A percentile compares a stretch with the other conserved stretches of the same genome.
These are phyloP conservation scores for Melanotaenia trifasciata DNA, from an alignment of 2,797 vertebrate species.

Conservation along the genomic window DNA sequence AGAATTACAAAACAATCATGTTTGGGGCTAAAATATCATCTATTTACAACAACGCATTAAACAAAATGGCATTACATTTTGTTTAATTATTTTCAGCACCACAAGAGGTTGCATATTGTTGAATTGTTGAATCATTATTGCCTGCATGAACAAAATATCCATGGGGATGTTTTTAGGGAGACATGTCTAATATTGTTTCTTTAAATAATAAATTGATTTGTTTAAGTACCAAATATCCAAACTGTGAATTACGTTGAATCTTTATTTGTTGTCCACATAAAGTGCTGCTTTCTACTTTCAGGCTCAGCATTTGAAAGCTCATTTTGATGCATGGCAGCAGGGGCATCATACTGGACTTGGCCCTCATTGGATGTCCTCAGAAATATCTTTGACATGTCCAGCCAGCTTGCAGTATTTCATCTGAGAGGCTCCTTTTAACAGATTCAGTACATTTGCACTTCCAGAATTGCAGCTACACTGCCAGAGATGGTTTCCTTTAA, in stretches of 20 bases:
- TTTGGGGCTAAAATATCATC: not conserved
- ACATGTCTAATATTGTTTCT: too few relatives aligned
- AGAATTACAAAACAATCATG: not conserved
- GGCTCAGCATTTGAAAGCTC: conserved; percentile 11
- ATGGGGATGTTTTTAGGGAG: not conserved
- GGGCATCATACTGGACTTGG: not conserved
- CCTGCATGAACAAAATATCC: not conserved
- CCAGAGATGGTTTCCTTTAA: conserved; percentile 6
- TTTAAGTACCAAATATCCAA: not conserved
- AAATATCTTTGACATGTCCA: conserved; percentile 16
- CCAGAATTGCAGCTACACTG: not conserved
- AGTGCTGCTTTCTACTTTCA: not conserved
- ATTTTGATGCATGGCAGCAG: not conserved
- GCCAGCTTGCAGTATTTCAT: conserved; percentile 7
- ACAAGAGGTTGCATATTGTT: not conserved
- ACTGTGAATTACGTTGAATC: not conserved
- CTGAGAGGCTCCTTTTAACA: conserved; percentile 3
- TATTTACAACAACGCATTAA: too few relatives aligned
- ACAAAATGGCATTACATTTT: not conserved
- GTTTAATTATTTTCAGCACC: not conserved
- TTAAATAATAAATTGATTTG: too few relatives aligned
- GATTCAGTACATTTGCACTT: conserved; percentile 20
- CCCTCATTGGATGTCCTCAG: conserved; percentile 2
- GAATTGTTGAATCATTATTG: not conserved
- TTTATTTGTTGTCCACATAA: not conserved